A percentile compares a stretch with the other conserved stretches of the same genome.
Conservation (phyloP, 2,113 vertebrate genomes). For the Trematomus loennbergii region DNA sequence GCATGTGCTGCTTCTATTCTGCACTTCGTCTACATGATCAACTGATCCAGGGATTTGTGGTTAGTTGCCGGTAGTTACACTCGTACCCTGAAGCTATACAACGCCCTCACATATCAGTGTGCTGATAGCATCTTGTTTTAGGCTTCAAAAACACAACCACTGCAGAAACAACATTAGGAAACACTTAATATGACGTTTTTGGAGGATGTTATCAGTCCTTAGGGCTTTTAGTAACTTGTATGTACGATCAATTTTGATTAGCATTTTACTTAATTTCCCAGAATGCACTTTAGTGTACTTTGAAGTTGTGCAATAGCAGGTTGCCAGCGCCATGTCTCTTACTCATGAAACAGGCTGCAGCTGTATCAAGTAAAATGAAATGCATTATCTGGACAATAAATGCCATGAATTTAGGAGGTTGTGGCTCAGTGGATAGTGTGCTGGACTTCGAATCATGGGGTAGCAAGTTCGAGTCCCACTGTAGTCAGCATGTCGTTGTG, state of each 20-base stretch:
- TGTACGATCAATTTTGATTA: too few relatives aligned
- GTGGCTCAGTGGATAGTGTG: too few relatives aligned
- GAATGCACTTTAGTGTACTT: neutral
- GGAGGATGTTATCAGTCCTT: too few relatives aligned
- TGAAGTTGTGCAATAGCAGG: neutral
- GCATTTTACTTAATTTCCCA: neutral
- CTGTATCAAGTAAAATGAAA: neutral
- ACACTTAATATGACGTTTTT: too few relatives aligned
- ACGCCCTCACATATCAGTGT: neutral
- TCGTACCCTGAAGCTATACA: conserved; percentile 10
- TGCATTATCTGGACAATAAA: neutral
- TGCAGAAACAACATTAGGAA: too few relatives aligned
- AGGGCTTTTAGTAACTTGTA: too few relatives aligned
- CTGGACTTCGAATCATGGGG: too few relatives aligned
- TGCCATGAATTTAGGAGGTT: too few relatives aligned
- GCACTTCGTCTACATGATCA: conserved; percentile 58
- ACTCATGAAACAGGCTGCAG: neutral
- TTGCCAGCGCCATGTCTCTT: neutral
- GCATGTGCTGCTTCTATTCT: conserved; percentile 54
- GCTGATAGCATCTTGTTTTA: neutral
- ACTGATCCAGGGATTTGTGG: conserved; percentile 63
- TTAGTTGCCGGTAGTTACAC: conserved; percentile 14
- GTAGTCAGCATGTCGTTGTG: too few relatives aligned
- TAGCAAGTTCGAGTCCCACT: too few relatives aligned
- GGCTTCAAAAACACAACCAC: neutral